Evolutionary conservation across 2,113 vertebrate genomes (phyloP), one percentile per base, ranked within the genome.

Genomic region (Hypanus sabinus): DNA sequence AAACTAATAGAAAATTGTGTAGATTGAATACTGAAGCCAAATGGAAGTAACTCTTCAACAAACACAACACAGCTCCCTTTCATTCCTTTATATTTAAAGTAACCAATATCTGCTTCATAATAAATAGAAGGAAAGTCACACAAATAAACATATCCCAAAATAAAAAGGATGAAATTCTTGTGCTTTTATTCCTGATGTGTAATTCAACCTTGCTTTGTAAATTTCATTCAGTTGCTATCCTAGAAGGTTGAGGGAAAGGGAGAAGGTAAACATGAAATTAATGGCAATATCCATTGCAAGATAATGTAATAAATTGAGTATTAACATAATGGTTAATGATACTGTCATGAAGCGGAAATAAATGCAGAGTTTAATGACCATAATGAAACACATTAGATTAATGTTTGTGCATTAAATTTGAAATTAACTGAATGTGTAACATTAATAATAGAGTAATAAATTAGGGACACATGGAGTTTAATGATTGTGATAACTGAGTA

Each of bases 131-230:
- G 22, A 38, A 92, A 92, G 70, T 75, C 24, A 27, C 20, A 57
- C 85, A 65, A 90, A 90, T 11, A 18, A 65, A 90, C 68, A 73
- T 12, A 46, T 93, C 22, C 91, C 71, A 46, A 27, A 5, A 38
- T 93, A 73, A 46, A 65, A 36, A 55, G 20, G 30, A 73, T 46
- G 8, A 93, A 73, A 93, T 73, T 1, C 71, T 55, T 93, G 91
- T 24, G 73, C 33, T 88, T 88, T 65, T 33, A 88, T 38, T 93
- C 22, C 55, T 55, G 91, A 38, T 0, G 30, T 93, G 36, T 55
- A 46, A 73, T 46, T 93, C 91, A 93, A 93, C 22, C 27, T 93
- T 93, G 91, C 91, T 93, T 93, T 46, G 46, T 33, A 93, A 24
- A 20, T 27, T 93, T 75, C 70, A 93, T 46, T 36, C 91, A 55